Percentiles rank a stretch among this genome's conserved stretches.
These are phyloP conservation scores for Triops cancriformis DNA, from an alignment of 1,140 invertebrate genomes.

Conservation along the genomic window DNA sequence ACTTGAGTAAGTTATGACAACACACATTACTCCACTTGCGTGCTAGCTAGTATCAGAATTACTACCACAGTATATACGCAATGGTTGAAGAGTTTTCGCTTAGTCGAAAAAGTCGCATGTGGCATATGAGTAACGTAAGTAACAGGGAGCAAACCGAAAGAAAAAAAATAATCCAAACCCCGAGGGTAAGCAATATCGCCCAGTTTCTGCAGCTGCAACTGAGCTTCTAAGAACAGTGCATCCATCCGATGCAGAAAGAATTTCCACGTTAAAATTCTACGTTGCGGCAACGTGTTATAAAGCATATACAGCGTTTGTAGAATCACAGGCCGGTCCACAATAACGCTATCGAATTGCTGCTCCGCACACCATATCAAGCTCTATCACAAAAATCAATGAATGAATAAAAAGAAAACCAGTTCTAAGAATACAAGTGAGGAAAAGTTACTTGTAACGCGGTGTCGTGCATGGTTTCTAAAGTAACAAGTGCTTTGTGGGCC, in stretches of 20 bases:
- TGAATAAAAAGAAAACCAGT: background rate
- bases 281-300: constrained; percentile 69
- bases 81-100: too few species aligned
- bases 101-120: too few species aligned
- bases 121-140: too few species aligned
- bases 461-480: constrained; percentile 89
- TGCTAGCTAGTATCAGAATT: too few species aligned
- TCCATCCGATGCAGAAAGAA: constrained; percentile 98
- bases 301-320: constrained; percentile 92
- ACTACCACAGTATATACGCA: too few species aligned
- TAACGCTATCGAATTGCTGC: constrained; percentile 87
- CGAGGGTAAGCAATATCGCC: constrained; percentile 68
- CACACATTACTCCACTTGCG: too few species aligned
- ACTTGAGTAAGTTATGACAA: too few species aligned
- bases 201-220: constrained; percentile 75
- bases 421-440: constrained; percentile 20
- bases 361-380: constrained; percentile 76
- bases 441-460: constrained; percentile 60
- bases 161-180: constrained; percentile 47
- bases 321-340: constrained; percentile 92
- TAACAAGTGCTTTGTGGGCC: constrained; percentile 83
- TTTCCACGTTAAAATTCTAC: constrained; percentile 89
- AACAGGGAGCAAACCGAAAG: too few species aligned
- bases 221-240: constrained; percentile 87
- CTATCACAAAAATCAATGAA: constrained; percentile 43